Base-by-base conservation (phyloP, 2,113 vertebrate genomes). In the Dipodomys spectabilis region DNA sequence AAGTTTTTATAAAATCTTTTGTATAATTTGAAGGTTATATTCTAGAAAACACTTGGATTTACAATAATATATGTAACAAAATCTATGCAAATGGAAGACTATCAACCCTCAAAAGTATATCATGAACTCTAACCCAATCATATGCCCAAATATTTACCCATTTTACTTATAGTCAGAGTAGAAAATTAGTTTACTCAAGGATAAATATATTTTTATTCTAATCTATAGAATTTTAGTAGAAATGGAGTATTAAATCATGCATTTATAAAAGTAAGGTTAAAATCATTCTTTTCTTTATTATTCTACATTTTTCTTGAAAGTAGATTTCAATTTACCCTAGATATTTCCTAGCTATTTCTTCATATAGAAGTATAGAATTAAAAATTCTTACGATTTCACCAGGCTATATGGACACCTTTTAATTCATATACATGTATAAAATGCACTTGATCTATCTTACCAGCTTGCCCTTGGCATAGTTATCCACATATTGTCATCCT, bases 281-380 rank as follows among this genome's bases (percentile, higher is more conserved):
- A 72, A 73, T 49, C 68, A 53, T 85, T 95, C 65, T 65, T 3
- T 60, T 77, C 4, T 68, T 64, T 90, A 68, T 89, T 85, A 62
- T 6, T 79, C 35, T 86, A 71, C 53, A 73, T 79, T 92, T 85
- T 65, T 92, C 45, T 74, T 44, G 7, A 35, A 92, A 16, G 7
- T 44, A 60, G 53, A 79, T 86, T 90, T 89, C 22, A 67, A 65
- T 60, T 78, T 0, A 49, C 0, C 5, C 2, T 83, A 83, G 19
- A 30, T 65, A 57, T 18, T n/a, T 57, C 19, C 82, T 19, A 6
- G 18, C n/a, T 73, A 12, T 10, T 67, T 39, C 7, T 84, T 45
- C 65, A 90, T 44, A 62, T 74, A 64, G 1, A 79, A 22, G 11
- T 81, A 39, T 7, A 68, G 5, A 82, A 16, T 82, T 71, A 35